A percentile compares a stretch with the other conserved stretches of the same genome.
Evolutionary conservation across 2,888 invertebrate species (phyloP).

Genomic region (Subacronicta megacephala): DNA sequence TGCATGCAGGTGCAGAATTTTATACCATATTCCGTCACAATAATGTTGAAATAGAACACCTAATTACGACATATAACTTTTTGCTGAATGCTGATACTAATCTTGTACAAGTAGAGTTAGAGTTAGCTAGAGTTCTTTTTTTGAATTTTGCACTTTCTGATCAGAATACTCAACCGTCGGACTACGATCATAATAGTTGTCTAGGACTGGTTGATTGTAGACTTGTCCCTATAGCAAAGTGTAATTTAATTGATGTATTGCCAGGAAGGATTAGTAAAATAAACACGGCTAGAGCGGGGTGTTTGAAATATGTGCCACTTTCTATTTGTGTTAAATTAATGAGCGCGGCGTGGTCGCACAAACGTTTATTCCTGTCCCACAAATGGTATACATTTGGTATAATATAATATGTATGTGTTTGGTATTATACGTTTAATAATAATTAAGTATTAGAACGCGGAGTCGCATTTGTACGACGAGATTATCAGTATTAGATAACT

Average conservation of each 20-base stretch:
- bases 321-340: slow-evolving; percentile 59
- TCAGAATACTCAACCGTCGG: no score
- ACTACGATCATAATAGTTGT: not conserved
- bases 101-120: no score
- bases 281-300: slow-evolving; percentile 13
- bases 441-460: slow-evolving; percentile 1
- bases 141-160: no score
- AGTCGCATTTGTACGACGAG: slow-evolving; percentile 5
- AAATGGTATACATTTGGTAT: slow-evolving; percentile 3
- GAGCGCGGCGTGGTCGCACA: slow-evolving; percentile 31
- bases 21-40: no score
- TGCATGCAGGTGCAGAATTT: no score
- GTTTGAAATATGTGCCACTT: slow-evolving; percentile 50
- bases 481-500: not conserved
- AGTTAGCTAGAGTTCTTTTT: no score
- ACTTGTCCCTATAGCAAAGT: slow-evolving; percentile 6
- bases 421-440: slow-evolving; percentile 22
- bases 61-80: no score
- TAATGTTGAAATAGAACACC: no score
- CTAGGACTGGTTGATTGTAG: not conserved
- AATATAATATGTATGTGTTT: slow-evolving; percentile 12
- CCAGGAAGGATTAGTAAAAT: slow-evolving; percentile 39
- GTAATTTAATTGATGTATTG: slow-evolving; percentile 41
- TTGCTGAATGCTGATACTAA: no score
- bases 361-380: slow-evolving; percentile 40